Conservation (phyloP, 2,113 vertebrate genomes). For the Rhabdomys dilectus region DNA sequence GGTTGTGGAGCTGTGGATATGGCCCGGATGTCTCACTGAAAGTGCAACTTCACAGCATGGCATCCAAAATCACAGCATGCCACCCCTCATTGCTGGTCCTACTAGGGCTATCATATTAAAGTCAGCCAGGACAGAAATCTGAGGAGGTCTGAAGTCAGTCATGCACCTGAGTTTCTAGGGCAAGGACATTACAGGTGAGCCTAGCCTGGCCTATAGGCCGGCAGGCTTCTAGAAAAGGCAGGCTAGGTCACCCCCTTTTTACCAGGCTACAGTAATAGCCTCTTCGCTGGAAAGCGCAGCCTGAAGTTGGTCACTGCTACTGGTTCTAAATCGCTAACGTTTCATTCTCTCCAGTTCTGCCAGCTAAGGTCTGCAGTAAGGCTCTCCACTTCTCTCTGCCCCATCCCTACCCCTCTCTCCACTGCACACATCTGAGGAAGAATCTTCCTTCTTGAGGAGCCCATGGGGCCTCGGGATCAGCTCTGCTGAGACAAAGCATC, state of each 20-base stretch:
- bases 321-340: neutral
- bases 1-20: rapidly evolving
- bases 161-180: neutral
- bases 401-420: too few relatives aligned
- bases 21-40: neutral
- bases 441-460: neutral
- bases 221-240: neutral
- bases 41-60: neutral
- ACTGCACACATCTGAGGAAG: neutral
- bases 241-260: neutral
- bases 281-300: neutral
- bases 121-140: neutral
- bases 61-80: neutral
- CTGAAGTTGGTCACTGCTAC: neutral
- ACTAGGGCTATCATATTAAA: neutral
- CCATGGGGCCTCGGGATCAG: neutral
- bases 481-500: neutral
- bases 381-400: neutral
- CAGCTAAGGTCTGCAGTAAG: neutral
- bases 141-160: neutral
- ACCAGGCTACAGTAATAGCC: neutral
- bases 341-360: neutral
- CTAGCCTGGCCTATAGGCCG: neutral
- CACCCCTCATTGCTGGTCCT: neutral
- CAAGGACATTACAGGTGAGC: neutral